These are phyloP conservation scores for Phainopepla nitens DNA, from an alignment of 2,113 vertebrate species.

Conservation along the genomic window DNA sequence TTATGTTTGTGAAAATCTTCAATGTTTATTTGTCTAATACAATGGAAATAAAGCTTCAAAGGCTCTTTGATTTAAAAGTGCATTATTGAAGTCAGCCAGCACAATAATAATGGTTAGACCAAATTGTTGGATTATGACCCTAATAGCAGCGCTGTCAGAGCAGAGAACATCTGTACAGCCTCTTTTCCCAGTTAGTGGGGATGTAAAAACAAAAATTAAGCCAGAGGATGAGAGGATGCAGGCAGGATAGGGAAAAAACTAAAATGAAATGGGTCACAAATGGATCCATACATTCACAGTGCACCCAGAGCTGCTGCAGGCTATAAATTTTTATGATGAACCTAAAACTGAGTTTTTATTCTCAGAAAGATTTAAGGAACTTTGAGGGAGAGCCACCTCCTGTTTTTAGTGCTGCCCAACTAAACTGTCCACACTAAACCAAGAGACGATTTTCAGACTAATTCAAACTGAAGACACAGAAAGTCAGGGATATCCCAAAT, in stretches of 20 bases:
- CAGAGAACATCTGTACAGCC: neutral
- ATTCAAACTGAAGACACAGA: neutral
- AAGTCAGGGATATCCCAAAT: neutral
- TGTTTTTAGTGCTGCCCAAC: neutral
- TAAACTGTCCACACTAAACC: neutral
- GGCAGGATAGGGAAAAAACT: neutral
- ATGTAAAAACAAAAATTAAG: neutral
- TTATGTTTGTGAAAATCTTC: conserved; percentile 24
- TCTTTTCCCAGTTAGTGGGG: neutral
- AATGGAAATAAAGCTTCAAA: conserved; percentile 51
- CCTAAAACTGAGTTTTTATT: neutral
- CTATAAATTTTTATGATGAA: neutral
- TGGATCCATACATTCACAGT: neutral
- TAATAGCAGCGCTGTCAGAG: neutral
- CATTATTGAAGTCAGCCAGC: neutral
- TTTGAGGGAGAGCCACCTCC: neutral
- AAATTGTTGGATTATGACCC: neutral
- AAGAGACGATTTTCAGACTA: neutral
- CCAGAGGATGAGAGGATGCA: neutral
- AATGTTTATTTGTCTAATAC: conserved; percentile 44
- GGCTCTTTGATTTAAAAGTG: conserved; percentile 50
- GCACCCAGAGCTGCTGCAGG: neutral
- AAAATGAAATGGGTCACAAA: neutral
- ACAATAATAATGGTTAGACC: conserved; percentile 17
- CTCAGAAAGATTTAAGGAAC: neutral